Conservation (phyloP, 2,888 invertebrate genomes). For the Calameuta pallipes region DNA sequence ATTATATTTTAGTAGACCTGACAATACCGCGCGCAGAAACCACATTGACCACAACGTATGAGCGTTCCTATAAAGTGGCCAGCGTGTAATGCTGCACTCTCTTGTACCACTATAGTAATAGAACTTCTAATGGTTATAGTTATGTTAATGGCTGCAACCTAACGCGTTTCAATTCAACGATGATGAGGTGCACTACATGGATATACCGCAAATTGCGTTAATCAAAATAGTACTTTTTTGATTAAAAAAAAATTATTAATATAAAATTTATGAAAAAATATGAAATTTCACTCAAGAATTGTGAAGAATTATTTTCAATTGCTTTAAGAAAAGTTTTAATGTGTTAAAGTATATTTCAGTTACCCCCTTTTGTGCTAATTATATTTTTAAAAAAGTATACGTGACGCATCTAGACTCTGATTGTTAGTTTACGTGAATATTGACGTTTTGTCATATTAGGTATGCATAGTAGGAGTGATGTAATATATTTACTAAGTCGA, state of each 20-base stretch:
- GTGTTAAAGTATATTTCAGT: no score
- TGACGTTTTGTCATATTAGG: no score
- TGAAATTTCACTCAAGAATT: no score
- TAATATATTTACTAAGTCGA: not conserved
- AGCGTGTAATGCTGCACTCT: constrained; percentile 36
- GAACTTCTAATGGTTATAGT: constrained; percentile 38
- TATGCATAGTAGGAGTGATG: not conserved
- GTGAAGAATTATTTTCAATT: no score
- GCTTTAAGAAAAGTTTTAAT: no score
- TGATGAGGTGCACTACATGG: constrained; percentile 1
- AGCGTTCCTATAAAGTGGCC: constrained; percentile 42
- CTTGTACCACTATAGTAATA: constrained; percentile 30
- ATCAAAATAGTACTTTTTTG: constrained; percentile 22
- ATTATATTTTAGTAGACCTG: constrained; percentile 44
- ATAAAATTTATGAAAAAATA: no score
- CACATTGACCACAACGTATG: constrained; percentile 40
- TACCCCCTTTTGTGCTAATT: no score
- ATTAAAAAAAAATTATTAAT: no score
- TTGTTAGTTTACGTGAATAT: no score
- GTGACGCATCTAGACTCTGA: no score
- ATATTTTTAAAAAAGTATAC: no score
- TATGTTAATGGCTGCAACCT: constrained; percentile 2
- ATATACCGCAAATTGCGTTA: not conserved
- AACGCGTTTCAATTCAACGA: no score
- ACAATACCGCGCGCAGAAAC: constrained; percentile 33